phyloP scores from a whole-genome alignment of 2,797 vertebrate species.

The Xenentodon cancila region DNA sequence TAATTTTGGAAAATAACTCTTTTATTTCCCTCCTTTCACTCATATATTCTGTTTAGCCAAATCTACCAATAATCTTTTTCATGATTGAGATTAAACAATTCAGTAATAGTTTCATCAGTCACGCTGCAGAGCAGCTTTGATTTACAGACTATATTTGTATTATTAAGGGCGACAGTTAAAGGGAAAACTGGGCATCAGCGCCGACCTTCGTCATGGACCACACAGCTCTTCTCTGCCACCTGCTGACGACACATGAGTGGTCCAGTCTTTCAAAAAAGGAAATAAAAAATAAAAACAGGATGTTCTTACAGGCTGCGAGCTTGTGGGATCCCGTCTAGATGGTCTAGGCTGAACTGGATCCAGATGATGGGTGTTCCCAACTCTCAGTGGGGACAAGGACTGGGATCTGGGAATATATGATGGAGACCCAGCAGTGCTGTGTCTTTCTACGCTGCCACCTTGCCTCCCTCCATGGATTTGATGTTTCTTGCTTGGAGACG shows the following conservation, averaged over 20 bases:
- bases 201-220: neutral
- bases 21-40: neutral
- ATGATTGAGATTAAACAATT: neutral
- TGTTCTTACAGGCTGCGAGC: conserved; percentile 32
- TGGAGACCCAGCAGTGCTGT: conserved; percentile 6
- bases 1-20: no score
- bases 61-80: neutral
- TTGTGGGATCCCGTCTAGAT: neutral
- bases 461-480: conserved; percentile 36
- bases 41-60: neutral
- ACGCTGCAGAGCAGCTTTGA: no score
- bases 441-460: conserved; percentile 20
- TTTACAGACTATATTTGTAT: neutral
- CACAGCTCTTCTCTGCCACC: conserved; percentile 38
- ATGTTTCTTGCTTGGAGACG: conserved; percentile 45
- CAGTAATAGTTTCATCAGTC: no score
- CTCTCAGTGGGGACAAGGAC: conserved; percentile 60
- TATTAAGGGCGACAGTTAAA: neutral
- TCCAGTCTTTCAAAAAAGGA: neutral
- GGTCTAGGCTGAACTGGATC: conserved; percentile 42
- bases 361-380: conserved; percentile 36
- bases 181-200: no score
- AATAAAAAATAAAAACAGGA: neutral
- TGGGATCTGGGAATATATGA: conserved; percentile 36
- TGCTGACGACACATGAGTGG: conserved; percentile 19